phyloP scores from a whole-genome alignment of 2,888 invertebrate genomes.

The Nomada flava region DNA sequence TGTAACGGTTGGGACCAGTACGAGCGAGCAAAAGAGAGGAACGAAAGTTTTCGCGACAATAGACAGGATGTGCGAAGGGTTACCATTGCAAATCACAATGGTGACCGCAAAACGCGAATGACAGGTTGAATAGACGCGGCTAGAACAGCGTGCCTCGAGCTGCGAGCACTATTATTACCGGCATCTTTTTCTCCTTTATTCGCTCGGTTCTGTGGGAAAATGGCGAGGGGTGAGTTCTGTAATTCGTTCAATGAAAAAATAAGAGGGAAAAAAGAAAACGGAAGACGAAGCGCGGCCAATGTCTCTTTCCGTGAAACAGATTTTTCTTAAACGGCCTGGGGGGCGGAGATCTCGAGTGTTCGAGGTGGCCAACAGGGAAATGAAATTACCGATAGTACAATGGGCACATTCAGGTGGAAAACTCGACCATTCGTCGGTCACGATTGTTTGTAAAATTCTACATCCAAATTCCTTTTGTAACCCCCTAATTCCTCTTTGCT shows the following conservation, averaged over 20 bases:
- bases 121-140: constrained; percentile 79
- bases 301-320: background rate
- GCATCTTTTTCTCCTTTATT: constrained; percentile 64
- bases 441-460: constrained; percentile 22
- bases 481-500: background rate
- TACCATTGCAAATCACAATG: constrained; percentile 82
- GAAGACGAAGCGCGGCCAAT: constrained; percentile 16
- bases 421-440: constrained; percentile 12
- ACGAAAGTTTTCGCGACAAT: constrained; percentile 77
- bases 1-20: background rate
- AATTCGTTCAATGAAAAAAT: constrained; percentile 40
- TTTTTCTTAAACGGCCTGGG: constrained; percentile 38
- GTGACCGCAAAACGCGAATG: constrained; percentile 80
- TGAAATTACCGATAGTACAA: constrained; percentile 29
- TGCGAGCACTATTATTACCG: constrained; percentile 74
- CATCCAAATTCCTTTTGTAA: constrained; percentile 7
- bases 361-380: constrained; percentile 38
- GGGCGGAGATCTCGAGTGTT: constrained; percentile 70
- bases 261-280: background rate
- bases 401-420: constrained; percentile 37
- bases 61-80: constrained; percentile 82
- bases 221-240: constrained; percentile 49
- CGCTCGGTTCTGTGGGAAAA: constrained; percentile 70
- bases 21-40: constrained; percentile 13
- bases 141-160: constrained; percentile 71